Percentiles rank a stretch among this genome's conserved stretches.
Evolutionary conservation across 2,113 vertebrate species (phyloP).

Genomic region (Girardinichthys multiradiatus): DNA sequence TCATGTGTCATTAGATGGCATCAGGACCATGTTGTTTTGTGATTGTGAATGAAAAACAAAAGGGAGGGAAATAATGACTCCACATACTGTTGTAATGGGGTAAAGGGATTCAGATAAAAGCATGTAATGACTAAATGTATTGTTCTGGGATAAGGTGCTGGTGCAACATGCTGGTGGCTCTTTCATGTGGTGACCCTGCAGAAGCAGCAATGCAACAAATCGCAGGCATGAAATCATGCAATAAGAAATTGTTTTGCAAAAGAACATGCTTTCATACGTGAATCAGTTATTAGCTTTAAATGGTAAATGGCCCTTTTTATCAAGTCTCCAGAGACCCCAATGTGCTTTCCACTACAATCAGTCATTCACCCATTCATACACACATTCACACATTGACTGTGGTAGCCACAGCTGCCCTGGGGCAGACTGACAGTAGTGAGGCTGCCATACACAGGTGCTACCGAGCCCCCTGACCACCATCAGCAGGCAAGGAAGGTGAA

Average conservation of each 20-base stretch:
- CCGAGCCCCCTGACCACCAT: no score
- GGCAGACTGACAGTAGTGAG: no score
- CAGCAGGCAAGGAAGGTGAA: no score
- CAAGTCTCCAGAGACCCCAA: no score
- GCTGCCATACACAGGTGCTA: no score
- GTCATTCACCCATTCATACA: no score
- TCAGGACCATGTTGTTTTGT: constrained; percentile 1
- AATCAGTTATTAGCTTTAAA: background rate
- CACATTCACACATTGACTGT: no score
- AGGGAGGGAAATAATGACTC: constrained; percentile 12
- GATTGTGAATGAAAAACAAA: constrained; percentile 27
- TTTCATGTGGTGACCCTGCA: constrained; percentile 28
- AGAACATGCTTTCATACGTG: background rate
- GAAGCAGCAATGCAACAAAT: constrained; percentile 18
- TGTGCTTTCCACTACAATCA: no score
- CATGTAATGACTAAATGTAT: background rate
- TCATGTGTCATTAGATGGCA: constrained; percentile 14
- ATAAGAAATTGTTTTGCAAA: constrained; percentile 15
- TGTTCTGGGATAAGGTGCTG: background rate
- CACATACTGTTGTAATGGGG: constrained; percentile 10
- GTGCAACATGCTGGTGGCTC: constrained; percentile 13
- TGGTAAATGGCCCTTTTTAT: no score
- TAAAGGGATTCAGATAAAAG: constrained; percentile 1
- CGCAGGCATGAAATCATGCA: constrained; percentile 26
- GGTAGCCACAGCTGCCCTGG: no score